Evolutionary conservation across 2,888 invertebrate genomes (phyloP), one percentile per base, ranked within the genome.

Genomic region (Platerodrilus igneus): DNA sequence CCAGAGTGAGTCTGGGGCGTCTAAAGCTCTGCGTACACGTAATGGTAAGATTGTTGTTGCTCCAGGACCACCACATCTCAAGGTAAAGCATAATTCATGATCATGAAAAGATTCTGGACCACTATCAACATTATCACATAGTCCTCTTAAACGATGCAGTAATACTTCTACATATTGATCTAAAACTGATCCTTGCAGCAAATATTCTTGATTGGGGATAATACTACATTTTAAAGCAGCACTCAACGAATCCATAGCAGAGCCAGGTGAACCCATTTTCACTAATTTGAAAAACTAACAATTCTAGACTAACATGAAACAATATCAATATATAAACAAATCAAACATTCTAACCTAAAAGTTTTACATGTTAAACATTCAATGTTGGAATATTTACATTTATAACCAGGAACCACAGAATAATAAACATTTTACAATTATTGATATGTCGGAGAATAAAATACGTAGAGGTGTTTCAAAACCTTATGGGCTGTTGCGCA

Each of bases 61-160:
- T 20, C 62, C 61, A 2, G 64, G 77, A 53, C 77, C 78, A 7
- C 78, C 76, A 43, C 80, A 81, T 48, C 88, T 72, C 42, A 90
- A 74, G 45, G 84, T 86, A 55, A 89, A 86, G 63, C 88, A 92
- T 61, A 92, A 83, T 75, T 95, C 95, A 63, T 93, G 88, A 64
- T 96, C 95, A 59, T 90, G 83, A 66, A 95, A 96, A 0, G 84
- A 81, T 66, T 95, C 94, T 0, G 91, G 89, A 2, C 86, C 88
- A 33, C 83, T 83, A 59, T 93, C 90, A 1, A 90, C 88, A 70
- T 90, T 90, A 58, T 96, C 95, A 66, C 95, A 95, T 4, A 95
- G 73, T 2, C 95, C 95, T 53, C 92, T 78, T 8, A 96, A 66
- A 47, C 92, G 75, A 62, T 96, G 93, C 8, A 95, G 72, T 16